Conservation (phyloP, 1,140 invertebrate species). For the Gryllus bimaculatus region DNA sequence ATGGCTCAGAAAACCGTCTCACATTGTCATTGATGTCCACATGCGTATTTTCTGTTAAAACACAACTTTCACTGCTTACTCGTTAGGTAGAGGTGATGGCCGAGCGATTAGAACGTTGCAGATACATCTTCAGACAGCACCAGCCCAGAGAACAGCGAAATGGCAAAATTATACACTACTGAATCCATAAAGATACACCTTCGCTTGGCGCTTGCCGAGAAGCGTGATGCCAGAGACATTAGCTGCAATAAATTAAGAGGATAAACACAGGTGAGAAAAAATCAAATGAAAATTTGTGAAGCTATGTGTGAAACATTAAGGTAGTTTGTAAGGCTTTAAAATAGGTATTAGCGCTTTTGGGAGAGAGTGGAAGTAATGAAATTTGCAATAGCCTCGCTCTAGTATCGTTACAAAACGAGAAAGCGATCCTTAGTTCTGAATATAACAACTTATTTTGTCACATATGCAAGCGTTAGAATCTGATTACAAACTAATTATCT, state of each 20-base stretch:
- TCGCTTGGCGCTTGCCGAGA: conserved; percentile 69
- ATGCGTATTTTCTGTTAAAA: neutral
- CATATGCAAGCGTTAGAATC: no score
- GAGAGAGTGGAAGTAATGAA: no score
- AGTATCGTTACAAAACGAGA: no score
- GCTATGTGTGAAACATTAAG: no score
- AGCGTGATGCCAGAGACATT: conserved; percentile 51
- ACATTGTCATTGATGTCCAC: neutral
- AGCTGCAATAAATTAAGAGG: conserved; percentile 22
- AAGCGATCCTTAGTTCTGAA: no score
- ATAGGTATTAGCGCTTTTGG: no score
- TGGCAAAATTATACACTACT: conserved; percentile 58
- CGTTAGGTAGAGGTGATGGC: conserved; percentile 75
- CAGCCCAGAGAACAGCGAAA: conserved; percentile 54
- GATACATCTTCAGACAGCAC: conserved; percentile 16
- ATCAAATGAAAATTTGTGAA: neutral
- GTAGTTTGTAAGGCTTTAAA: no score
- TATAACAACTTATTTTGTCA: no score
- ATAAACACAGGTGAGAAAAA: neutral
- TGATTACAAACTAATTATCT: no score
- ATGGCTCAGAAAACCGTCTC: neutral
- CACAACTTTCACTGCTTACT: conserved; percentile 35
- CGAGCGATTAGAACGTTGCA: conserved; percentile 69
- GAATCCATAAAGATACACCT: conserved; percentile 71
- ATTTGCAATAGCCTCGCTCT: no score